Conservation (phyloP, 2,113 vertebrate species). For the Pelmatolapia mariae region DNA sequence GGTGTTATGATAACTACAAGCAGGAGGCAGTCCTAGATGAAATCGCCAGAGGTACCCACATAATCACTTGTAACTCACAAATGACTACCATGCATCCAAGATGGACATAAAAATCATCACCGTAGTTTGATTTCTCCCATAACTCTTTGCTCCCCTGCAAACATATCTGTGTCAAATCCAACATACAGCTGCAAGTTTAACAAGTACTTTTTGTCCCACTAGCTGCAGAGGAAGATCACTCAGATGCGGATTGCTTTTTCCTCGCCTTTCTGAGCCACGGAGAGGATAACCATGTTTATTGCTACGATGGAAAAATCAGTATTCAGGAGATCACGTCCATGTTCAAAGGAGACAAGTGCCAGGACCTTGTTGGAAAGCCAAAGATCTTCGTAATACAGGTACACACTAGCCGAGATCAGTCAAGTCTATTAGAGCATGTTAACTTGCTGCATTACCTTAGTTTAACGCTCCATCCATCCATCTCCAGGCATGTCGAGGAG, state of each 20-base stretch:
- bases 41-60: constrained; percentile 73
- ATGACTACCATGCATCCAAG: neutral
- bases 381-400: constrained; percentile 98
- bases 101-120: neutral
- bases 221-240: constrained; percentile 78
- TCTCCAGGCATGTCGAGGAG: constrained; percentile 86
- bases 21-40: constrained; percentile 63
- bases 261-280: constrained; percentile 92
- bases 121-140: neutral
- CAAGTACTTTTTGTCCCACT: neutral
- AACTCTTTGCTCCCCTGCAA: neutral
- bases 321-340: constrained; percentile 75
- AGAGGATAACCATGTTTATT: constrained; percentile 80
- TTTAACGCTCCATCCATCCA: neutral
- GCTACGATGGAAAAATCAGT: constrained; percentile 76
- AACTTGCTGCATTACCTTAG: neutral
- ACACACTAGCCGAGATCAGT: neutral
- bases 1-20: constrained; percentile 72
- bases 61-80: neutral
- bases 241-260: constrained; percentile 85
- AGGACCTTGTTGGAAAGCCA: constrained; percentile 87
- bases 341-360: constrained; percentile 89
- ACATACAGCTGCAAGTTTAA: neutral
- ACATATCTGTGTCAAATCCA: neutral
- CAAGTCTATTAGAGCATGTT: neutral